Evolutionary conservation across 1,140 invertebrate species (phyloP).

Genomic region (Drosophila novamexicana): DNA sequence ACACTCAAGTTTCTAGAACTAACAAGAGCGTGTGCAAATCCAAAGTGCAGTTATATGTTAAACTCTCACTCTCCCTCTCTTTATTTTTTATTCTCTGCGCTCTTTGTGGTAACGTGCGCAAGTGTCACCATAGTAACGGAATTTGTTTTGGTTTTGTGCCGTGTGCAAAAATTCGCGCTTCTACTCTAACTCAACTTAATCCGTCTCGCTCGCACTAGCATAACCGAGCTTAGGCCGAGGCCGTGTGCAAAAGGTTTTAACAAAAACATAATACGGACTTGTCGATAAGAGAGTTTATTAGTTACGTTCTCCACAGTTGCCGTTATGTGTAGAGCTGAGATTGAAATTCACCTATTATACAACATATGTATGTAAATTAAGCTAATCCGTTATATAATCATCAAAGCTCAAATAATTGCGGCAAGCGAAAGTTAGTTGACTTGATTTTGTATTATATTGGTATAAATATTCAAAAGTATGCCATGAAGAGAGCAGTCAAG

Average conservation of each 20-base stretch:
- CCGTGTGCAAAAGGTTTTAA: slow-evolving; percentile 64
- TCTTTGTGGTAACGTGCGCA: slow-evolving; percentile 66
- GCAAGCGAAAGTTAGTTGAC: slow-evolving; percentile 30
- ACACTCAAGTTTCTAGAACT: slow-evolving; percentile 36
- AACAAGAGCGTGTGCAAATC: slow-evolving; percentile 53
- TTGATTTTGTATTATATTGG: slow-evolving; percentile 31
- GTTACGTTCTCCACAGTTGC: slow-evolving; percentile 3
- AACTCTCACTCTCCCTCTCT: slow-evolving; percentile 8
- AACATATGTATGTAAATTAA: slow-evolving; percentile 49
- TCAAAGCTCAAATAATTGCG: slow-evolving; percentile 6
- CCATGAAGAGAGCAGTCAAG: slow-evolving; percentile 21
- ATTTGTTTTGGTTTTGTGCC: slow-evolving; percentile 72
- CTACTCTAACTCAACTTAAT: slow-evolving; percentile 19
- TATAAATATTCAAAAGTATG: slow-evolving; percentile 37
- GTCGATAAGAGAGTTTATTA: neutral
- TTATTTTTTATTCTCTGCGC: slow-evolving; percentile 6
- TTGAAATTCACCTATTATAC: slow-evolving; percentile 41
- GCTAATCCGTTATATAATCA: slow-evolving; percentile 12
- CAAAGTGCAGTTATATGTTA: slow-evolving; percentile 47
- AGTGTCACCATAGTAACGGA: slow-evolving; percentile 68
- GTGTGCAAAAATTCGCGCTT: slow-evolving; percentile 65
- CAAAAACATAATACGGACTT: slow-evolving; percentile 38
- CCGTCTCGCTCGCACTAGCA: slow-evolving; percentile 16
- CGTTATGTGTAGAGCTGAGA: slow-evolving; percentile 29
- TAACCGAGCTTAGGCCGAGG: slow-evolving; percentile 19